Evolutionary conservation across 2,888 invertebrate species (phyloP), one percentile per base, ranked within the genome.

Genomic region (Leptodirus hochenwartii): DNA sequence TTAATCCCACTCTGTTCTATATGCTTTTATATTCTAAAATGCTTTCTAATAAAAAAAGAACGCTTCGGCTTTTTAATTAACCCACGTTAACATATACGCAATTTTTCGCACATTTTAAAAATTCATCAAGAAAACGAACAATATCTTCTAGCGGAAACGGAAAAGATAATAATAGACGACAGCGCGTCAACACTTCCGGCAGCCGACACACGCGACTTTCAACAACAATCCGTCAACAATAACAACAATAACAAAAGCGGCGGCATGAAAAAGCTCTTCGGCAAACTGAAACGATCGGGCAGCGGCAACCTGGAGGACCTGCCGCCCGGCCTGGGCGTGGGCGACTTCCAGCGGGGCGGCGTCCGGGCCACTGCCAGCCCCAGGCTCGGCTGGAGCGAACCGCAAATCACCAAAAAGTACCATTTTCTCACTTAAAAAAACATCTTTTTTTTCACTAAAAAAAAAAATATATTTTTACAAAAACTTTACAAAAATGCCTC

Each of bases 331-430:
- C 67, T 66, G 2, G 64, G 54, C 27, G 53, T 62, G 5, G 67
- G 66, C 2, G 72, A 71, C 41, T 76, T 77, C 43, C 65, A 66
- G 36, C 62, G 81, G 25, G 74, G 76, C 2, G 77, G 75, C 4
- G 61, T 76, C 13, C 55, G 81, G 39, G 74, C 76, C 8, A 79
- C 78, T n/a, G 71, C 76, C 32, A 67, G 70, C 20, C 68, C 74
- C 20, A 60, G 81, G 30, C 63, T 80, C 11, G 73, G 73, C 28
- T 69, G 69, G 66, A 59, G 53, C 41, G 49, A 56, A 43, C 49
- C 53, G 10, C 49, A 49, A 25, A 40, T 51, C 11, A 44, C 42
- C 16, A 41, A 42, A 37, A 47, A 44, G 52, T 54, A 42, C 43
- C 42, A 43, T 20, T 8, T 22, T 32, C 9, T 26, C 11, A 24